Evolutionary conservation across 2,113 vertebrate genomes (phyloP).

Genomic region (Stigmatopora nigra): DNA sequence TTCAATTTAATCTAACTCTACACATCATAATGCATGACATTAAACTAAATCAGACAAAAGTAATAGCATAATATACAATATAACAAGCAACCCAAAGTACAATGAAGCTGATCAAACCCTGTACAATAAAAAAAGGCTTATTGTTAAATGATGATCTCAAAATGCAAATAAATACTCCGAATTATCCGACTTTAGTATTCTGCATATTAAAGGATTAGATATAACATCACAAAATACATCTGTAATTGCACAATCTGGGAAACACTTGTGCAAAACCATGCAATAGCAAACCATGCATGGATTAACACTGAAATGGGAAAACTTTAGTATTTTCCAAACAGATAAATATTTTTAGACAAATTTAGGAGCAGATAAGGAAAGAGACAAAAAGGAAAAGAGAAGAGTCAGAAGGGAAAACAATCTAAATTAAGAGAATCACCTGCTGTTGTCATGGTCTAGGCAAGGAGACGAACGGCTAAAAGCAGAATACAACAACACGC

Average conservation of each 20-base stretch:
- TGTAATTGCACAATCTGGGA: not conserved
- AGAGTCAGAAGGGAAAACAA: conserved; percentile 8
- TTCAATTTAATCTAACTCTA: not conserved
- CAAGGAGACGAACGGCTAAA: conserved; percentile 90
- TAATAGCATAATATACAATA: not conserved
- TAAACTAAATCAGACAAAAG: not conserved
- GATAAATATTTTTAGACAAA: not conserved
- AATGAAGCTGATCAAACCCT: not conserved
- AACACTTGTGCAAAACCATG: conserved; percentile 23
- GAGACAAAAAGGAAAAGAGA: conserved; percentile 12
- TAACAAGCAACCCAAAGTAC: not conserved
- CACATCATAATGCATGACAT: not conserved
- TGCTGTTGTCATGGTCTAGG: conserved; percentile 98
- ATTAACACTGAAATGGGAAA: not conserved
- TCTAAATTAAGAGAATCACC: conserved; percentile 79
- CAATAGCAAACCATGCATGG: conserved; percentile 28
- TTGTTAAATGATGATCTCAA: not conserved
- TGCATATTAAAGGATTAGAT: not conserved
- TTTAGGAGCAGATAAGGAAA: conserved; percentile 2
- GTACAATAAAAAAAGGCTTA: not conserved
- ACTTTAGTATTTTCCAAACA: not conserved
- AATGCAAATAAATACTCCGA: not conserved
- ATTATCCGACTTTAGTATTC: not conserved
- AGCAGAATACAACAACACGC: conserved; percentile 80
- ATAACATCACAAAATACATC: not conserved